A percentile compares a stretch with the other conserved stretches of the same genome.
These are phyloP conservation scores for Dinothrombium tinctorium DNA, from an alignment of 1,140 invertebrate genomes.

Conservation along the genomic window DNA sequence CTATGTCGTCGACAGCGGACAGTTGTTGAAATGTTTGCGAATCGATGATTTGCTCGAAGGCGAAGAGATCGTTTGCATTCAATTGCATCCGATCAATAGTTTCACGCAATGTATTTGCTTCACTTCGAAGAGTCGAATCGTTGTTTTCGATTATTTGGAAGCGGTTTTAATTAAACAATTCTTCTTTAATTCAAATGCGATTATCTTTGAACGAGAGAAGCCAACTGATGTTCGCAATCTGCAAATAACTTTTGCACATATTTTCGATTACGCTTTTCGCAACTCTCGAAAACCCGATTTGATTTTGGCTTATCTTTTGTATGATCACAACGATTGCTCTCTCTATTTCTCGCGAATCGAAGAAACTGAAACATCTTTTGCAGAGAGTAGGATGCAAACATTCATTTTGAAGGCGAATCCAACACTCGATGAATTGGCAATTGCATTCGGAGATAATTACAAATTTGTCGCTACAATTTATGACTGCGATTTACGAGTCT, in stretches of 20 bases:
- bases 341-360: not conserved
- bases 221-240: too few species aligned
- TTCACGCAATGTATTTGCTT: not conserved
- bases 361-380: not conserved
- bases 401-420: not conserved
- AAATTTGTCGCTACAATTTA: slow-evolving; percentile 1
- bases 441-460: not conserved
- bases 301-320: not conserved
- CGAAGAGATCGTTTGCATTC: not conserved
- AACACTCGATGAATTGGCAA: not conserved
- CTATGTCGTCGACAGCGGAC: not conserved
- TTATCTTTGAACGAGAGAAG: too few species aligned
- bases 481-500: not conserved
- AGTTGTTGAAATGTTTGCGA: not conserved
- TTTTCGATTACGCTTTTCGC: not conserved
- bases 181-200: not conserved
- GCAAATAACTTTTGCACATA: not conserved
- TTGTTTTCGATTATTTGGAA: not conserved
- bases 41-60: not conserved
- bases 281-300: not conserved
- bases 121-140: not conserved
- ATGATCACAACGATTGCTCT: not conserved
- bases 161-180: not conserved
- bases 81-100: not conserved
- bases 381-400: not conserved